Base-by-base conservation (phyloP, 2,797 vertebrate species). In the Heterohyrax brucei region DNA sequence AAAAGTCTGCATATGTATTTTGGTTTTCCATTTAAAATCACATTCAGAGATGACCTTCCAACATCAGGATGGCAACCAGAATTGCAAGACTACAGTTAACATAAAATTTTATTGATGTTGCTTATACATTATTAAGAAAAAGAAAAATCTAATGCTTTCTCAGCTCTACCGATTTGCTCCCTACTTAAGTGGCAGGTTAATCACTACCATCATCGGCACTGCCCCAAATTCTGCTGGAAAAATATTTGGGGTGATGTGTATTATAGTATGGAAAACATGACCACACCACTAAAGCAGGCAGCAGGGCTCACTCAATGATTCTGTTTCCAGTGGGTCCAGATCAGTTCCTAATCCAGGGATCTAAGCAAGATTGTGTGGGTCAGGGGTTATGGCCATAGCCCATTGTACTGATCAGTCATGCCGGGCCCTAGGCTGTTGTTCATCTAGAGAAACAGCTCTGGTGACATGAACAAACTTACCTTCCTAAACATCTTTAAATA, bases 1-100 rank as follows among this genome's bases (percentile, higher is more conserved):
- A 79, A 77, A 95, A 94, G 9, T 84, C 75, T 93, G 33, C 50
- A 75, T 86, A 93, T n/a, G 14, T 79, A 86, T 84, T 91, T 96
- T 70, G 21, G 7, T 84, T 97, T 97, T 93, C 78, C 87, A 85
- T 89, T 96, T 96, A 95, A 96, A 97, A 95, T 93, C 92, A 95
- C 61, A 90, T 79, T 87, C 78, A 80, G 39, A 83, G 73, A 77
- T 0, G 21, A 88, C 13, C 88, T 91, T 86, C 28, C 85, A 87
- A 30, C 89, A 30, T 80, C 83, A 94, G 19, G 82, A 50, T 89
- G 76, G 33, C 83, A 96, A 83, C 92, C 79, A 94, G 68, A 91
- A 82, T 59, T 88, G 30, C 22, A 94, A 30, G 73, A 86, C 6
- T 59, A 70, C 59, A 95, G 13, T 73, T 75, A 59, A 75, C 28